phyloP scores from a whole-genome alignment of 2,113 vertebrate species.

The Sinocyclocheilus grahami region DNA sequence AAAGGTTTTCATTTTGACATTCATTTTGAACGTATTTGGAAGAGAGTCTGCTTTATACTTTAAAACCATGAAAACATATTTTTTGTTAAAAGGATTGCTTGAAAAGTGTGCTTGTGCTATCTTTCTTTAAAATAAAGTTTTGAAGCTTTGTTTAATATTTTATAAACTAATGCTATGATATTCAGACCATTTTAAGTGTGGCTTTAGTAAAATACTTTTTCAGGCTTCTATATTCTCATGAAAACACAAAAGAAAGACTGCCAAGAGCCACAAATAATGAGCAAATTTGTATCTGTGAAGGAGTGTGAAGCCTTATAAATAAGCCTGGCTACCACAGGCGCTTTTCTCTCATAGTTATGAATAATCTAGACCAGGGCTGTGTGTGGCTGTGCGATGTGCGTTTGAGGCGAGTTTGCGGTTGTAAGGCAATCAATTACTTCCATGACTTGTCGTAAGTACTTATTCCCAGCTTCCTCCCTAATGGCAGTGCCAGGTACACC shows the following conservation, averaged over 20 bases:
- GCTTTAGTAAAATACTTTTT: background rate
- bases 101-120: background rate
- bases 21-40: background rate
- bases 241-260: background rate
- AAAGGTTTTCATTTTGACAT: background rate
- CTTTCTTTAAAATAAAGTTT: background rate
- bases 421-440: conserved; percentile 18
- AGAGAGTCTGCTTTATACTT: background rate
- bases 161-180: no score
- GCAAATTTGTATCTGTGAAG: background rate
- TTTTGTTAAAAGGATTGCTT: background rate
- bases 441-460: background rate
- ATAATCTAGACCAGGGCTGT: conserved; percentile 23
- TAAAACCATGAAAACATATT: background rate
- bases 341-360: conserved; percentile 3
- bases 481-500: conserved; percentile 18
- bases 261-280: background rate
- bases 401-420: background rate
- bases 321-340: background rate
- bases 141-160: no score
- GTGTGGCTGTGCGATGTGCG: background rate
- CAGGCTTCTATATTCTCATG: conserved; percentile 7
- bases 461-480: conserved; percentile 10
- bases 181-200: background rate
- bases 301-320: background rate